phyloP scores from a whole-genome alignment of 1,140 invertebrate species.

The Tigriopus japonicus region DNA sequence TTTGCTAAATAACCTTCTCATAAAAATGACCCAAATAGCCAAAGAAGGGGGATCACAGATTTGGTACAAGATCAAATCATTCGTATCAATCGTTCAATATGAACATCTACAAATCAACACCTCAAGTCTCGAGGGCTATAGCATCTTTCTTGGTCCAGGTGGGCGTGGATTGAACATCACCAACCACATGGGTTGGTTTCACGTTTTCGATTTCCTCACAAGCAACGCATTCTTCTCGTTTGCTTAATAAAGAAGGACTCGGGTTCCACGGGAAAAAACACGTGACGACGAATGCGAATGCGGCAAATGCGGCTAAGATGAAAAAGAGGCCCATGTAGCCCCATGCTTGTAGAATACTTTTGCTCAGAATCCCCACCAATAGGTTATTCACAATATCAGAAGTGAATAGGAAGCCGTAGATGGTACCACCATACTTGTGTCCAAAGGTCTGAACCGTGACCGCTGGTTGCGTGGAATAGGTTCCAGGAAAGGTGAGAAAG shows the following conservation, averaged over 20 bases:
- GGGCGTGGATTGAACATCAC: no score
- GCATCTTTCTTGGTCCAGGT: no score
- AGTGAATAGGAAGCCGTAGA: slow-evolving; percentile 19
- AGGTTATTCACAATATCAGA: slow-evolving; percentile 16
- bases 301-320: not conserved
- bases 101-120: no score
- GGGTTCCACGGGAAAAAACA: not conserved
- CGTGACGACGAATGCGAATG: not conserved
- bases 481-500: slow-evolving; percentile 20
- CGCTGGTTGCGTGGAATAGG: slow-evolving; percentile 19
- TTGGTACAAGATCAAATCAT: no score
- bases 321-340: slow-evolving; percentile 7
- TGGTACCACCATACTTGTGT: slow-evolving; percentile 18
- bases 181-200: no score
- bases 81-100: no score
- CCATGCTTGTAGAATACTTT: not conserved
- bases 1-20: no score
- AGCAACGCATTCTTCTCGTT: no score
- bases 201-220: no score
- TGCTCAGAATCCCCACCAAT: slow-evolving; percentile 8
- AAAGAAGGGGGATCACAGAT: no score
- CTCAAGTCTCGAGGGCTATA: no score
- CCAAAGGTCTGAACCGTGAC: slow-evolving; percentile 18
- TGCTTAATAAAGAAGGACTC: not conserved
- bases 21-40: no score